These are phyloP conservation scores for Danionella cerebrum DNA, from an alignment of 2,113 vertebrate genomes.

Conservation along the genomic window DNA sequence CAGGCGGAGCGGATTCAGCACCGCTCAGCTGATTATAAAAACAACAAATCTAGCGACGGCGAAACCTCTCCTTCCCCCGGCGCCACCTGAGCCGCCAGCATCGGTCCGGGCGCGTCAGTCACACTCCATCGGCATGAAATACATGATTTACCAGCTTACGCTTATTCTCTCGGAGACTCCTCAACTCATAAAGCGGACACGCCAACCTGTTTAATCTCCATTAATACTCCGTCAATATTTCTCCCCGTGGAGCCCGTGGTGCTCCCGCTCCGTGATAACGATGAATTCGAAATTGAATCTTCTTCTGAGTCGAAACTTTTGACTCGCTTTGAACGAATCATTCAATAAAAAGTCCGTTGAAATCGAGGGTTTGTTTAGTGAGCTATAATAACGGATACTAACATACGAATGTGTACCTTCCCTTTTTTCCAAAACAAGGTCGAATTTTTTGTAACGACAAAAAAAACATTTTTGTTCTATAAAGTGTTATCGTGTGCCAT, in stretches of 20 bases:
- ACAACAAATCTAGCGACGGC: constrained; percentile 20
- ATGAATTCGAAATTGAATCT: neutral
- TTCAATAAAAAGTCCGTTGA: neutral
- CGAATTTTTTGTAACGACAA: no score
- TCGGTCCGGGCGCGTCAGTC: constrained; percentile 30
- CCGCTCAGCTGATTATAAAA: neutral
- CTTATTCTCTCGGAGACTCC: neutral
- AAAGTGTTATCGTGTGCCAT: no score
- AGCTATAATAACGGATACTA: no score
- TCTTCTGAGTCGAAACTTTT: neutral
- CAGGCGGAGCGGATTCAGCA: neutral
- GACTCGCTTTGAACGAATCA: neutral
- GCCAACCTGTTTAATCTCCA: neutral
- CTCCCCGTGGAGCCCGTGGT: neutral
- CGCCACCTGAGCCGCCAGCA: constrained; percentile 32
- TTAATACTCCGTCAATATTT: neutral
- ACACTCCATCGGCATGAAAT: neutral
- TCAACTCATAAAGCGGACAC: neutral
- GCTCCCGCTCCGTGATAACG: neutral
- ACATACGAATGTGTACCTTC: no score
- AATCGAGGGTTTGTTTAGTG: no score
- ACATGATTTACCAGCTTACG: neutral
- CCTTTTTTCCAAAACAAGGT: no score
- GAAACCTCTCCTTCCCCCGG: constrained; percentile 12
- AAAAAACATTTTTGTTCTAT: no score